phyloP scores from a whole-genome alignment of 1,140 invertebrate species.

The Ips typographus region DNA sequence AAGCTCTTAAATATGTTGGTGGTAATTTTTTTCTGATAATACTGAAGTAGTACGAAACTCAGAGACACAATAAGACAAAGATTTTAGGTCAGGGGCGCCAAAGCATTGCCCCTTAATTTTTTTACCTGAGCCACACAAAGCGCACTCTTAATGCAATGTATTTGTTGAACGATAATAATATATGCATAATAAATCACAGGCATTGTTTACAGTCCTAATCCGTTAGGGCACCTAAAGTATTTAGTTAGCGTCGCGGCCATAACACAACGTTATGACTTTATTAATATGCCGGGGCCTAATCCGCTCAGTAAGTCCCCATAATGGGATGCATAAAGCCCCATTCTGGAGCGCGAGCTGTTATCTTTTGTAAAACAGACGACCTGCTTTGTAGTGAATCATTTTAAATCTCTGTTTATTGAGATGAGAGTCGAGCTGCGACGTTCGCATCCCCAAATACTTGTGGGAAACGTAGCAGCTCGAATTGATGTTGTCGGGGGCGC shows the following conservation, averaged over 20 bases:
- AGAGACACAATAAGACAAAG: too few species aligned
- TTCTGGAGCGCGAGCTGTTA: slow-evolving; percentile 49
- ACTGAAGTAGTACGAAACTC: too few species aligned
- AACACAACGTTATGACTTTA: slow-evolving; percentile 50
- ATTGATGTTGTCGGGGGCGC: not conserved
- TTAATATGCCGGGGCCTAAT: slow-evolving; percentile 49
- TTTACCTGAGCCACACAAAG: not conserved
- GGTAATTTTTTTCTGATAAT: too few species aligned
- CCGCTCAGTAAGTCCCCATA: slow-evolving; percentile 44
- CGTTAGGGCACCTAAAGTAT: slow-evolving; percentile 31
- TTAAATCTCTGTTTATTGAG: slow-evolving; percentile 52
- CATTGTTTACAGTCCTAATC: slow-evolving; percentile 36
- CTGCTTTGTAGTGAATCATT: slow-evolving; percentile 52
- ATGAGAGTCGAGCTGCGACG: slow-evolving; percentile 36
- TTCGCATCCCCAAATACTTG: slow-evolving; percentile 41
- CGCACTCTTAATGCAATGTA: slow-evolving; percentile 1
- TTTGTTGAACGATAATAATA: slow-evolving; percentile 17
- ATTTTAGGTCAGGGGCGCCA: too few species aligned
- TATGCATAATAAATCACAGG: slow-evolving; percentile 26
- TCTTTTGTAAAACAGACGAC: slow-evolving; percentile 54
- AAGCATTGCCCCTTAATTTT: too few species aligned
- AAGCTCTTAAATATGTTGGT: too few species aligned
- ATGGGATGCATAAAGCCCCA: slow-evolving; percentile 46
- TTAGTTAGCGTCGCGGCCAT: slow-evolving; percentile 24
- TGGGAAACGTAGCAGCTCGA: slow-evolving; percentile 41